These are phyloP conservation scores for Dipodomys spectabilis DNA, from an alignment of 2,113 vertebrate genomes.

Conservation along the genomic window DNA sequence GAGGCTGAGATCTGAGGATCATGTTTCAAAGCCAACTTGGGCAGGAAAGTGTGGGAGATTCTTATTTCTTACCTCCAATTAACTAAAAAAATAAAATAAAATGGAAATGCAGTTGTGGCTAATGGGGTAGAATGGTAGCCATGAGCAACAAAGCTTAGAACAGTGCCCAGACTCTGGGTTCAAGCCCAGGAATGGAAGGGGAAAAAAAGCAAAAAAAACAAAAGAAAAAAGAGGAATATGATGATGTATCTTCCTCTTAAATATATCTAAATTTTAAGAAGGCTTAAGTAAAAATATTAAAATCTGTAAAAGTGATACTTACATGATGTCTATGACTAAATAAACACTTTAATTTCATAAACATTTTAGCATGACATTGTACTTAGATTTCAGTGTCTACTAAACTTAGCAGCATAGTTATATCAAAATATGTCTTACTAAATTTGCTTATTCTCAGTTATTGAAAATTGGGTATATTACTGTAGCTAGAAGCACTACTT, in stretches of 20 bases:
- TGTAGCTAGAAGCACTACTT: not conserved
- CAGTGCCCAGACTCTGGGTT: no score
- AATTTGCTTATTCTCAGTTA: constrained; percentile 16
- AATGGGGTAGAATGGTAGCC: no score
- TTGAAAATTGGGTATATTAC: not conserved
- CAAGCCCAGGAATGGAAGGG: no score
- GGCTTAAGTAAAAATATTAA: constrained; percentile 25
- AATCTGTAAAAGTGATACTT: not conserved
- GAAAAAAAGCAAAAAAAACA: no score
- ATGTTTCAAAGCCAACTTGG: no score
- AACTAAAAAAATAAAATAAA: no score
- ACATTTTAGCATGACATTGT: not conserved
- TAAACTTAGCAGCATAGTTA: not conserved
- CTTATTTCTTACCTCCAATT: no score
- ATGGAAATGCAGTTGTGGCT: not conserved
- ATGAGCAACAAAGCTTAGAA: no score
- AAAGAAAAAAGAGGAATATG: no score
- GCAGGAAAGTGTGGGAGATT: no score
- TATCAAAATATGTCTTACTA: not conserved
- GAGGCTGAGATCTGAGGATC: no score
- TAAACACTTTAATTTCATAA: not conserved
- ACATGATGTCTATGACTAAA: not conserved
- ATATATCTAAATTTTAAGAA: not conserved
- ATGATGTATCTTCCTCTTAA: not conserved
- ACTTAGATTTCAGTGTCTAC: not conserved